Base-by-base conservation (phyloP, 2,113 vertebrate genomes). In the Oreochromis niloticus region DNA sequence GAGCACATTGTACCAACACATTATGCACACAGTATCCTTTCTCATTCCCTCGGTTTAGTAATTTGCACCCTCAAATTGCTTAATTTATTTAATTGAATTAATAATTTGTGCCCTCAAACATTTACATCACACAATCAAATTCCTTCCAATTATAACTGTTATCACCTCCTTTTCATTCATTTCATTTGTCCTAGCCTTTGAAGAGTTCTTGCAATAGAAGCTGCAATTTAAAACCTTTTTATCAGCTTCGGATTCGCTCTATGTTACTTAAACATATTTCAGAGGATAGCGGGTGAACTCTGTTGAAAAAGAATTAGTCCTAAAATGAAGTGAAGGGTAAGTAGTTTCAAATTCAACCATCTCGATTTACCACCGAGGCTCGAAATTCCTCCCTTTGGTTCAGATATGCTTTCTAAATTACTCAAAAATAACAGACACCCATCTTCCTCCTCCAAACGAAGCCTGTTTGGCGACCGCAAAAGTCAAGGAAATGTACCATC, bases 401-500 rank as follows among this genome's bases (percentile, higher is more conserved):
- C 43, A 75, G 56, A 92, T 55, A 63, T 82, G 54, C 52, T 71
- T 50, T 78, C 84, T 80, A 19, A 78, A 93, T 79, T 41, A 73
- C 56, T 89, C 79, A 57, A 82, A 87, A 88, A 52, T 79, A 88
- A 91, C 48, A 87, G 43, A 87, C 87, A 88, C n/a, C 78, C 81
- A 63, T 92, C 63, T 91, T 92, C 71, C 80, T 90, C 63, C 83
- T 92, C 82, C 78, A 80, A 91, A 91, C 34, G 12, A 89, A 85
- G 73, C 79, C 66, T 84, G 81, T 82, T 90, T 89, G 87, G 89
- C 88, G 87, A 86, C 61, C 34, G 50, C 84, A 81, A 34, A 89
- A 95, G 92, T 95, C 93, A 95, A 94, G 89, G 92, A 94, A 95
- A 94, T 87, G 56, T 86, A 91, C 59, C 90, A 86, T 95, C 88